Conservation (phyloP, 2,113 vertebrate species). For the Grallaria varia region DNA sequence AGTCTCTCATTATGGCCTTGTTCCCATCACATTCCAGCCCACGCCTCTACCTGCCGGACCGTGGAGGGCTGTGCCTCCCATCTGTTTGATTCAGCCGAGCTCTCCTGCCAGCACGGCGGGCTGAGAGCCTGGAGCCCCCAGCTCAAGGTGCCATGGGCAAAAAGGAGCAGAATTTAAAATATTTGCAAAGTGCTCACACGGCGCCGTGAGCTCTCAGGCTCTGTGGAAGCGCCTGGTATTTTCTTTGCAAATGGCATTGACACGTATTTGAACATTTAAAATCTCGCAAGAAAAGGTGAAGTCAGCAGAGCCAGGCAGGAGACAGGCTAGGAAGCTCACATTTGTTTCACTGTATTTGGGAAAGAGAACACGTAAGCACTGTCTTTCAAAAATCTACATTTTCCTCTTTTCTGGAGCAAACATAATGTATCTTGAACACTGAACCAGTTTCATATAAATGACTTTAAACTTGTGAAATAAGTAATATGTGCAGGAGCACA, state of each 20-base stretch:
- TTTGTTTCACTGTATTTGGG: not conserved
- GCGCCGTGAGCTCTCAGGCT: not conserved
- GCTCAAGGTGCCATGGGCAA: not conserved
- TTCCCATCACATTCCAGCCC: not conserved
- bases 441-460: not conserved
- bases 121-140: not conserved
- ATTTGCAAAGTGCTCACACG: not conserved
- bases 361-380: not conserved
- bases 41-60: not conserved
- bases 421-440: not conserved
- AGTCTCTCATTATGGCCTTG: not conserved
- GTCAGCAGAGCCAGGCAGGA: not conserved
- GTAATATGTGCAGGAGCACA: not conserved
- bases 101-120: not conserved
- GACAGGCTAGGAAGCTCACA: not conserved
- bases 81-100: not conserved
- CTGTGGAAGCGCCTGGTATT: not conserved
- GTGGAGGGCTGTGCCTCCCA: not conserved
- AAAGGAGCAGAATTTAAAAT: not conserved
- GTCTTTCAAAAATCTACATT: not conserved
- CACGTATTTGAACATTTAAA: not conserved
- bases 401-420: not conserved
- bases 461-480: not conserved
- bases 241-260: not conserved
- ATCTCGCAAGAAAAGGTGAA: not conserved